phyloP scores from a whole-genome alignment of 2,888 invertebrate species.

The Caenorhabditis afra region DNA sequence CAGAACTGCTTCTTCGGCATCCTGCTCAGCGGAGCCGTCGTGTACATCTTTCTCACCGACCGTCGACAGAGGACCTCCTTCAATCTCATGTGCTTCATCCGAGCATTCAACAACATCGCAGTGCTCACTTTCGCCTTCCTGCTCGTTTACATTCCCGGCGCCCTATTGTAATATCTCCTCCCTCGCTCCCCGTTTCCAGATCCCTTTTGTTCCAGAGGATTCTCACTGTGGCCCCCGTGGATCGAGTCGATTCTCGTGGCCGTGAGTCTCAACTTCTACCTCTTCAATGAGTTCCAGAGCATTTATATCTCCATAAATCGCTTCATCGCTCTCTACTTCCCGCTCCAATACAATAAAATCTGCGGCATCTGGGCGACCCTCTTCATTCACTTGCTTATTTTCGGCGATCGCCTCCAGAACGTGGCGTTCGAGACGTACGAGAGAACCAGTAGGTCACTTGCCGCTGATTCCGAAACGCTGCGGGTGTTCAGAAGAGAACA shows the following conservation, averaged over 20 bases:
- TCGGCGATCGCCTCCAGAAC: constrained; percentile 4
- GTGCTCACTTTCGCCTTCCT: constrained; percentile 6
- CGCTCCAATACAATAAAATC: constrained; percentile 10
- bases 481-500: neutral
- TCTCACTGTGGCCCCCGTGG: constrained; percentile 19
- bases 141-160: constrained; percentile 19
- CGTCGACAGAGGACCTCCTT: constrained; percentile 23
- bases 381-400: neutral
- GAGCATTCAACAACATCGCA: constrained; percentile 22
- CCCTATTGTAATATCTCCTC: constrained; percentile 25
- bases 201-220: constrained; percentile 23
- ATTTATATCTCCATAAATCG: constrained; percentile 39
- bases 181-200: too few species aligned
- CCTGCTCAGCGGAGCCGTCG: constrained; percentile 5
- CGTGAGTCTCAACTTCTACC: constrained; percentile 23
- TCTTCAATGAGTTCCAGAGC: constrained; percentile 44
- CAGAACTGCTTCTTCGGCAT: constrained; percentile 29
- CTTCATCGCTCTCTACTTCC: constrained; percentile 14
- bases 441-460: constrained; percentile 9
- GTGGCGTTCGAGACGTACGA: constrained; percentile 9
- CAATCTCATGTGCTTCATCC: constrained; percentile 27
- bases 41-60: constrained; percentile 18
- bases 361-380: constrained; percentile 15
- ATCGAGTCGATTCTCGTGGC: constrained; percentile 23
- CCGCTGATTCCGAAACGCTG: neutral